A percentile compares a stretch with the other conserved stretches of the same genome.
Evolutionary conservation across 2,888 invertebrate genomes (phyloP).

Genomic region (Agapostemon virescens): DNA sequence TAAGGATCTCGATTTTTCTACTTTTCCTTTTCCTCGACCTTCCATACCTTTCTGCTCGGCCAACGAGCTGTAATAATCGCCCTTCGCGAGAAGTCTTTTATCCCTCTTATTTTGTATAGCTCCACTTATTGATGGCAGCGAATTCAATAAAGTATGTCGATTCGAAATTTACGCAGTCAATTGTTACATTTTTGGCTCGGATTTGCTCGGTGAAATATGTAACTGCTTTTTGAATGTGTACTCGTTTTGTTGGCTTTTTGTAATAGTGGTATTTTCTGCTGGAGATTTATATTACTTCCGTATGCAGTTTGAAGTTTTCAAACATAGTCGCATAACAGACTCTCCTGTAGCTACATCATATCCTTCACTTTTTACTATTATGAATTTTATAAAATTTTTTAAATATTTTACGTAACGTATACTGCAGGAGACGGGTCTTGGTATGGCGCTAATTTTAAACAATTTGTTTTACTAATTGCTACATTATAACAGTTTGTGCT

Average conservation of each 20-base stretch:
- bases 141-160: background rate
- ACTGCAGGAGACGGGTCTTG: background rate
- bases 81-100: background rate
- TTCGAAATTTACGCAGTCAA: background rate
- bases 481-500: too few relatives aligned
- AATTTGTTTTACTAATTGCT: too few relatives aligned
- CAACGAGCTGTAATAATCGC: slow-evolving; percentile 9
- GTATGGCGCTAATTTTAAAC: too few relatives aligned
- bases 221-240: background rate
- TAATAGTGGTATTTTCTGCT: background rate
- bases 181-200: background rate
- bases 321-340: background rate
- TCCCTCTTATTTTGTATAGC: background rate
- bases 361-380: too few relatives aligned
- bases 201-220: background rate
- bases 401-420: background rate
- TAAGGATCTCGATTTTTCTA: background rate
- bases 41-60: background rate
- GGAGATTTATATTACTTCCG: background rate
- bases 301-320: background rate
- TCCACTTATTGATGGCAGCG: background rate
- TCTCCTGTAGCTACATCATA: background rate
- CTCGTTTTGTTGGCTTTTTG: background rate
- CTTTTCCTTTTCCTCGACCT: background rate
- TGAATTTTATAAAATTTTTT: too few relatives aligned